Percentiles rank a stretch among this genome's conserved stretches.
Conservation (phyloP, 2,113 vertebrate genomes). For the Xenotilapia caudafasciata region DNA sequence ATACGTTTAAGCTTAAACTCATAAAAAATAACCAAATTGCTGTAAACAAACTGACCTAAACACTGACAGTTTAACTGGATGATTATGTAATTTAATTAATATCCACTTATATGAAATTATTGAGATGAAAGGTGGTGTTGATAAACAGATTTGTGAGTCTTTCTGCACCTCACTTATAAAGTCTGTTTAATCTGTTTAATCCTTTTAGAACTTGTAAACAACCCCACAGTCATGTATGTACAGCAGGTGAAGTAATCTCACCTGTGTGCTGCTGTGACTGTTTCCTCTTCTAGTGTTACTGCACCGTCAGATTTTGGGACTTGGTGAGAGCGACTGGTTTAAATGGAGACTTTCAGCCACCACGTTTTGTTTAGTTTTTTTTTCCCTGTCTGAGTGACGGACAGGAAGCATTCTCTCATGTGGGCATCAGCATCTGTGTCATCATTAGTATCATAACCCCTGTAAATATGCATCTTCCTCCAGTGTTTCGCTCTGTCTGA, state of each 20-base stretch:
- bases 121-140: neutral
- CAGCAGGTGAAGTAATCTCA: neutral
- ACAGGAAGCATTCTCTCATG: neutral
- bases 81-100: neutral
- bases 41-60: neutral
- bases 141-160: neutral
- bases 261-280: neutral
- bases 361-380: neutral
- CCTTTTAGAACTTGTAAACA: neutral
- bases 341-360: neutral
- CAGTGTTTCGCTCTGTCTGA: constrained; percentile 53
- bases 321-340: neutral
- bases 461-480: constrained; percentile 56
- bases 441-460: constrained; percentile 50
- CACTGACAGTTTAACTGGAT: neutral
- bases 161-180: neutral
- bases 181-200: neutral
- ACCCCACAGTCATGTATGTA: neutral
- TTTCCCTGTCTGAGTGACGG: neutral
- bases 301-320: neutral
- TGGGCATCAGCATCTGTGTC: constrained; percentile 25
- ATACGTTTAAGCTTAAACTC: neutral
- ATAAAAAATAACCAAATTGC: neutral
- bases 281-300: neutral
- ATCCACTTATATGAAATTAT: neutral